phyloP scores from a whole-genome alignment of 2,113 vertebrate genomes.

The Daboia siamensis region DNA sequence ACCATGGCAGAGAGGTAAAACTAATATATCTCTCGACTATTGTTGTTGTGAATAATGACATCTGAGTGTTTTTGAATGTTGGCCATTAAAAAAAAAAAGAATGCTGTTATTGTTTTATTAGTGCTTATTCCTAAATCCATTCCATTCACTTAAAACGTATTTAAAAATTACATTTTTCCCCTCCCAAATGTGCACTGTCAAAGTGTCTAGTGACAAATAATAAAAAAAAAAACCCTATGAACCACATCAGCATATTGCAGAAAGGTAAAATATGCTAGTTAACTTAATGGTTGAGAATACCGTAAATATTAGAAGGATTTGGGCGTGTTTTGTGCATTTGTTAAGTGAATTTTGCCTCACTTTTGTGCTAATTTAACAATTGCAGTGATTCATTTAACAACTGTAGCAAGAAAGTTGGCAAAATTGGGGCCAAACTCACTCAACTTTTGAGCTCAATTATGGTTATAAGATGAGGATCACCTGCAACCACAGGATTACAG shows the following conservation, averaged over 20 bases:
- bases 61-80: not conserved
- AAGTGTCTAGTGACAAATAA: not conserved
- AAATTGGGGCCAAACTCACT: too few species aligned
- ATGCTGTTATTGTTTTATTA: not conserved
- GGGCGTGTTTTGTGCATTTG: not conserved
- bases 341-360: not conserved
- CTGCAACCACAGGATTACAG: too few species aligned
- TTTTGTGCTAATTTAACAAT: too few species aligned
- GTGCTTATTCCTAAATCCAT: not conserved
- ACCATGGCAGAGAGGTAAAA: not conserved
- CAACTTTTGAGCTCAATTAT: too few species aligned
- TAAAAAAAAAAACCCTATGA: too few species aligned
- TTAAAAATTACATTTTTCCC: not conserved
- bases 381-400: too few species aligned
- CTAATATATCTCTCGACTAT: not conserved
- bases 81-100: not conserved
- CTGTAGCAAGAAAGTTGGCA: too few species aligned
- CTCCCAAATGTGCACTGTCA: not conserved
- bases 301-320: not conserved
- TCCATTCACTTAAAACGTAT: not conserved
- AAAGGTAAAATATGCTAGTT: not conserved
- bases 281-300: not conserved
- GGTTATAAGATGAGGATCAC: too few species aligned
- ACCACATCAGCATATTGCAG: not conserved
- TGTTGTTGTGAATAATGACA: not conserved